Conservation (phyloP, 92 coral and sea anemone genomes). For the Epizoanthus scotinus region DNA sequence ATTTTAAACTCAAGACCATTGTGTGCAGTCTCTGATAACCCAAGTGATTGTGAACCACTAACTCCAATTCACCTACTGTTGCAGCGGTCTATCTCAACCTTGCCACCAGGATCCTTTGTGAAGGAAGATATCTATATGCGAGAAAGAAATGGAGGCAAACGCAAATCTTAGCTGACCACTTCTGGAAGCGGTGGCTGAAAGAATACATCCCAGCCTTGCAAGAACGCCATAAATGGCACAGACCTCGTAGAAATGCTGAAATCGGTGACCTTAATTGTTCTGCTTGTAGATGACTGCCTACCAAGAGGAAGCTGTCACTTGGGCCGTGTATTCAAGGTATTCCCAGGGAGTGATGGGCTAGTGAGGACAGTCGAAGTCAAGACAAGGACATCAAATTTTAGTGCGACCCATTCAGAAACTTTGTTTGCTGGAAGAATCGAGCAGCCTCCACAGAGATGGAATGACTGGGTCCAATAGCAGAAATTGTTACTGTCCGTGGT, state of each 20-base stretch:
- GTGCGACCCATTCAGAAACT: constrained; percentile 40
- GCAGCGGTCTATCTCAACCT: constrained; percentile 35
- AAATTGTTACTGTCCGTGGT: constrained; percentile 19
- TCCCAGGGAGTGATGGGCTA: constrained; percentile 22
- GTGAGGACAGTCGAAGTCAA: constrained; percentile 33
- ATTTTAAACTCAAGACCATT: constrained; percentile 59
- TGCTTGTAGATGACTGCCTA: constrained; percentile 25
- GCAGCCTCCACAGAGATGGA: not conserved
- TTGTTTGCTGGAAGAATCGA: constrained; percentile 36
- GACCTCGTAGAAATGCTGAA: constrained; percentile 37
- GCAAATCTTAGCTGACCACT: constrained; percentile 56
- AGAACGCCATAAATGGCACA: constrained; percentile 47
- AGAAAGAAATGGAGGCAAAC: constrained; percentile 63
- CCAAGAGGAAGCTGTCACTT: constrained; percentile 43
- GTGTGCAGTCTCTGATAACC: constrained; percentile 56
- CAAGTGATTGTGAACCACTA: constrained; percentile 49
- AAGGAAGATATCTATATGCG: constrained; percentile 40
- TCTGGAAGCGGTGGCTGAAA: constrained; percentile 57
- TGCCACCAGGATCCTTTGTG: constrained; percentile 57
- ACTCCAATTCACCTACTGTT: constrained; percentile 65
- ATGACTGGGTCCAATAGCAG: not conserved
- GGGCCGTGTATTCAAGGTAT: constrained; percentile 4
- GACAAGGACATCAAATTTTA: constrained; percentile 31
- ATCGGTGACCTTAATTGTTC: constrained; percentile 40
- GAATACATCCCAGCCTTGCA: constrained; percentile 68